phyloP scores from a whole-genome alignment of 2,797 vertebrate genomes.

The Halcyon leucocephala region DNA sequence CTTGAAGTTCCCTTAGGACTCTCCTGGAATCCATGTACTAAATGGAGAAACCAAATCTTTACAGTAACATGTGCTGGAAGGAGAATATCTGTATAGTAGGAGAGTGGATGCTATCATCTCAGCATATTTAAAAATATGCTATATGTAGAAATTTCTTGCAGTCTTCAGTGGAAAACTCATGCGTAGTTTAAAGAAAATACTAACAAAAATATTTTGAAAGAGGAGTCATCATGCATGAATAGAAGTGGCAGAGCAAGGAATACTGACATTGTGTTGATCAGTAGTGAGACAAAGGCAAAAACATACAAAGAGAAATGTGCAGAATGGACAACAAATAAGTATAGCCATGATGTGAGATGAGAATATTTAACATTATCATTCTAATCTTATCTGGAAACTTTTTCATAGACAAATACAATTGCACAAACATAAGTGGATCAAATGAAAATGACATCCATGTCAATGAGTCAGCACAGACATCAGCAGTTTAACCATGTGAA shows the following conservation, averaged over 20 bases:
- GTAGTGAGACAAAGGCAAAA: constrained; percentile 1
- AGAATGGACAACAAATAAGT: neutral
- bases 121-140: neutral
- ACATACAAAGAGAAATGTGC: neutral
- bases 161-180: neutral
- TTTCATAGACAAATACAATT: constrained; percentile 4
- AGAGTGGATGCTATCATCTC: neutral
- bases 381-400: neutral
- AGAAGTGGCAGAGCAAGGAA: neutral
- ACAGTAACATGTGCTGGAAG: neutral
- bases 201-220: neutral
- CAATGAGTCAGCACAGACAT: neutral
- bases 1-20: neutral
- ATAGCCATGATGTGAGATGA: neutral
- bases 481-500: neutral
- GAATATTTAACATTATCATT: neutral
- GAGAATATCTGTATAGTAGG: neutral
- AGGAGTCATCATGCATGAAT: neutral
- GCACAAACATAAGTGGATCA: neutral
- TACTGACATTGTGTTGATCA: neutral
- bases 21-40: neutral
- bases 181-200: neutral
- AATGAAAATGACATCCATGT: constrained; percentile 3
- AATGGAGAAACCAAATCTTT: neutral
- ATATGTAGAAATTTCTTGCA: neutral